Evolutionary conservation across 2,113 vertebrate species (phyloP).

Genomic region (Spizaetus ornatus): DNA sequence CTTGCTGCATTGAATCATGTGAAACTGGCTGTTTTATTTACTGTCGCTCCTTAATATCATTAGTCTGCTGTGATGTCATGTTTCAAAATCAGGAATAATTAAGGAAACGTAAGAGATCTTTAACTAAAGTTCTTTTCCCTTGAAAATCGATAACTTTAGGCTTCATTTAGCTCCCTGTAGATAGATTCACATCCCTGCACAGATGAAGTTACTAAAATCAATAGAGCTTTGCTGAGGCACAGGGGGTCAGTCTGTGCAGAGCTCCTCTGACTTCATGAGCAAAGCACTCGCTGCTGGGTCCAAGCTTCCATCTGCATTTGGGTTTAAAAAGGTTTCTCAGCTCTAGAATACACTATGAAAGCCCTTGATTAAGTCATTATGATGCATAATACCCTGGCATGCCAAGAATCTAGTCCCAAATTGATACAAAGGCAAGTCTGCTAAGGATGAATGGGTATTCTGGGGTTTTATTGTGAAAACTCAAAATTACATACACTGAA

Average conservation of each 20-base stretch:
- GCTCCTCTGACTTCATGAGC: conserved; percentile 38
- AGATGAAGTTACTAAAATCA: conserved; percentile 56
- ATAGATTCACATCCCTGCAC: conserved; percentile 7
- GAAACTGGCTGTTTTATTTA: background rate
- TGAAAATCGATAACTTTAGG: conserved; percentile 5
- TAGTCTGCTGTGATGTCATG: background rate
- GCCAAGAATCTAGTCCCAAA: conserved; percentile 42
- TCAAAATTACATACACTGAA: background rate
- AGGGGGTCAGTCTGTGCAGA: background rate
- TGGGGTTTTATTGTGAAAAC: conserved; percentile 10
- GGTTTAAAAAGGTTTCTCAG: background rate
- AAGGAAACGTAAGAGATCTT: conserved; percentile 1
- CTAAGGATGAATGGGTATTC: background rate
- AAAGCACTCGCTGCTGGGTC: background rate
- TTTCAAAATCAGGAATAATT: conserved; percentile 21
- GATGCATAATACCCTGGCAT: conserved; percentile 11
- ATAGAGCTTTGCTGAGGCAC: conserved; percentile 32
- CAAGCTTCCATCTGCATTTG: conserved; percentile 5
- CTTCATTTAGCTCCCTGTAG: conserved; percentile 32
- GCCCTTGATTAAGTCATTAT: conserved; percentile 43
- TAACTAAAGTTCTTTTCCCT: conserved; percentile 22
- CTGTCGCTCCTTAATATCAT: background rate
- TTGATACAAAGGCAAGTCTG: conserved; percentile 23
- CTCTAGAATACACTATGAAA: conserved; percentile 18
- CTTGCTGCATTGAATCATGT: background rate